These are phyloP conservation scores for Tricholaema leucomelas DNA, from an alignment of 2,113 vertebrate species.

Conservation along the genomic window DNA sequence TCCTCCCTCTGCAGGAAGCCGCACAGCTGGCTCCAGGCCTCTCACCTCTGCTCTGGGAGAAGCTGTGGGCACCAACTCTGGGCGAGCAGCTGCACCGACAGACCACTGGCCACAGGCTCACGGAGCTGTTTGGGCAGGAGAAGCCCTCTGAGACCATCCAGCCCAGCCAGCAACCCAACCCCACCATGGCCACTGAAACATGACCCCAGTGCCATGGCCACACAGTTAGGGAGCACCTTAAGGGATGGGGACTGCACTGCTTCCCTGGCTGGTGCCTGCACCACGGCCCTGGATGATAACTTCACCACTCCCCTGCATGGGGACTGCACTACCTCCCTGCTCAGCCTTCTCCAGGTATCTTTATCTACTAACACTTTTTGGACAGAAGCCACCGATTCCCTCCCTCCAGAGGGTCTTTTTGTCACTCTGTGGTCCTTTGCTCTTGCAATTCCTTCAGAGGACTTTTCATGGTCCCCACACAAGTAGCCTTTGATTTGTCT, in stretches of 20 bases:
- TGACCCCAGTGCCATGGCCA: too few species aligned
- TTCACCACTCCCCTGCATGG: too few species aligned
- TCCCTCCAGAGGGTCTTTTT: not conserved
- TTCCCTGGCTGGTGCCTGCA: too few species aligned
- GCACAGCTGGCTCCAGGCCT: slow-evolving; percentile 1
- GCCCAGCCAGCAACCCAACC: too few species aligned
- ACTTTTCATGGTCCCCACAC: not conserved
- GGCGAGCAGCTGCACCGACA: not conserved
- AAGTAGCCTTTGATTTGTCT: slow-evolving; percentile 38
- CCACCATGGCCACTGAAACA: too few species aligned
- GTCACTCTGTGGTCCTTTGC: not conserved
- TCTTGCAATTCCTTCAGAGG: slow-evolving; percentile 16
- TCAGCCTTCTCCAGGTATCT: not conserved
- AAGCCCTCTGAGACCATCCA: too few species aligned
- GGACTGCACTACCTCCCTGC: too few species aligned
- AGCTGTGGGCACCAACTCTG: not conserved
- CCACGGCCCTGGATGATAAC: too few species aligned
- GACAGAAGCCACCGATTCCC: not conserved
- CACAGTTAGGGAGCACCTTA: too few species aligned
- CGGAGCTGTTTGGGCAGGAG: too few species aligned
- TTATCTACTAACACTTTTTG: not conserved
- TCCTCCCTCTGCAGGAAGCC: slow-evolving; percentile 54
- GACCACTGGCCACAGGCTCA: not conserved
- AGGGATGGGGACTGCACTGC: too few species aligned
- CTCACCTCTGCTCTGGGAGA: slow-evolving; percentile 37